Conservation (phyloP, 2,113 vertebrate species). For the Microcebus murinus region DNA sequence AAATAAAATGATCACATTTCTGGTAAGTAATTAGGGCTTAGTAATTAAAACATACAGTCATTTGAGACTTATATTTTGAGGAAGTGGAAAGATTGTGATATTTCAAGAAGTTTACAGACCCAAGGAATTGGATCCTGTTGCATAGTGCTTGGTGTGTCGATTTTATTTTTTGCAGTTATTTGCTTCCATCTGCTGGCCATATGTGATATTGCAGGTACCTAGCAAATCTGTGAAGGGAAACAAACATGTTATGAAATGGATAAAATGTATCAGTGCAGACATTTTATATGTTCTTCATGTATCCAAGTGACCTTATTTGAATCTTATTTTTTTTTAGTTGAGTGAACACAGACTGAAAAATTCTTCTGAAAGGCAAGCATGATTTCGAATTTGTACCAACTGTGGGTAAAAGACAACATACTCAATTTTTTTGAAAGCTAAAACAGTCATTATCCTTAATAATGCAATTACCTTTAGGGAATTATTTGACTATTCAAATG, state of each 20-base stretch:
- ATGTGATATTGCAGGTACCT: constrained; percentile 60
- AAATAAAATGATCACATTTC: neutral
- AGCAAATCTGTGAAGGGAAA: neutral
- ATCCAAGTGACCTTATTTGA: neutral
- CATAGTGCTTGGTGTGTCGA: accelerated
- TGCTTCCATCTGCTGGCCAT: constrained; percentile 85
- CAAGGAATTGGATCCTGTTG: accelerated
- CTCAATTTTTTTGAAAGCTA: neutral
- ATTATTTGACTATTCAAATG: neutral
- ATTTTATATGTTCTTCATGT: neutral
- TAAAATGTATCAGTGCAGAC: neutral
- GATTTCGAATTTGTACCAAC: neutral
- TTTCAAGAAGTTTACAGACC: constrained; percentile 7
- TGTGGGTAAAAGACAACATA: neutral
- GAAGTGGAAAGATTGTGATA: neutral
- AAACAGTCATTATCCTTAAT: neutral
- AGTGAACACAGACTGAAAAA: neutral
- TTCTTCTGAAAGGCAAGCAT: neutral
- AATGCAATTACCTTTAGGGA: neutral
- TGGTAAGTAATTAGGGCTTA: neutral
- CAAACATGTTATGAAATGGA: accelerated
- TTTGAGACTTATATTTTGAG: constrained; percentile 10
- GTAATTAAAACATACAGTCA: constrained; percentile 35
- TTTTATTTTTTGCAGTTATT: constrained; percentile 73
- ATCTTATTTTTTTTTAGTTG: neutral